Evolutionary conservation across 2,113 vertebrate species (phyloP), one percentile per base, ranked within the genome.

Genomic region (Tamias sibiricus): DNA sequence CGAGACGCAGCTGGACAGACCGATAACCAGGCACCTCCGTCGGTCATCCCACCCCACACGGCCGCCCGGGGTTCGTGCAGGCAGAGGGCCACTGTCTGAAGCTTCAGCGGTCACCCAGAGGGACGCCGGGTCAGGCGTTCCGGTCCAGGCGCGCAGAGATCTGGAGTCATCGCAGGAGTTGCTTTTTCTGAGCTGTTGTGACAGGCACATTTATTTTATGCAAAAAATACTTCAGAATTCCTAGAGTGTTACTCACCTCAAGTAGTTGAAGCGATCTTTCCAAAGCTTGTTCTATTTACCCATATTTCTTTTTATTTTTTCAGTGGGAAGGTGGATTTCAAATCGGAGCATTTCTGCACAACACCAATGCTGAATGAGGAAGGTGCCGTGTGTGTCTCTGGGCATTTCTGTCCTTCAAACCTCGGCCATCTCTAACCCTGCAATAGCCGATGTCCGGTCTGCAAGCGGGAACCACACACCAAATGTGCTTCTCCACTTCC

Each of bases 361-460:
- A 30, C 47, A 1, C 37, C 2, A 1, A 1, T 35, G 89, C 80
- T 22, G 13, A 92, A 57, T 47, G 6, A 54, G 20, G 9, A 10
- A n/a, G 71, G 10, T n/a, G 28, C 26, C 4, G 22, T 3, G 14
- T 4, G 0, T 12, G 12, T 10, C 2, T 1, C 2, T 11, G 28
- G 71, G 47, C 13, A 9, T 32, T 35, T 49, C 26, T 86, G 62
- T 44, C 42, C 35, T 32, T 57, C 77, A 26, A 8, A 35, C 28
- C 64, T 2, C 16, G 66, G 6, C 13, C 6, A 1, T 16, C 49
- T 42, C 1, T 6, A 35, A 28, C 30, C 47, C 32, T 44, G 40
- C 54, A 16, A 37, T 20, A 74, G 64, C 75, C n/a, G 62, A 24
- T 42, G 44, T 6, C 52, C 20, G 14, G 10, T 95, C 69, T 91